phyloP scores from a whole-genome alignment of 2,888 invertebrate genomes.

The Cryptocephalus moraei region DNA sequence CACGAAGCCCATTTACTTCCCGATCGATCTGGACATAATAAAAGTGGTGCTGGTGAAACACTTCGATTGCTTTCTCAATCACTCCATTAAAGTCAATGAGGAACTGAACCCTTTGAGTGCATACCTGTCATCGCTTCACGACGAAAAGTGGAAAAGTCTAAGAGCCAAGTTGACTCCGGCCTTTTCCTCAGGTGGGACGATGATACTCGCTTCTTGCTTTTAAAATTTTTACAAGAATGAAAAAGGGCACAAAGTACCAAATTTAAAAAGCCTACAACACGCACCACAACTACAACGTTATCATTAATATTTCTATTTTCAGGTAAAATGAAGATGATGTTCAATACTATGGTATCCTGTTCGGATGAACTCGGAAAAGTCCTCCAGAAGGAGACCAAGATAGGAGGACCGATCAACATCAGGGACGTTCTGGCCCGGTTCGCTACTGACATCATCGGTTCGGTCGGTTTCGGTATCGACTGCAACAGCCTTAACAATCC shows the following conservation, averaged over 20 bases:
- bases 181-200: conserved; percentile 50
- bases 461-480: conserved; percentile 47
- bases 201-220: neutral
- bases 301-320: conserved; percentile 31
- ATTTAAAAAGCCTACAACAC: too few relatives aligned
- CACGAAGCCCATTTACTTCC: conserved; percentile 24
- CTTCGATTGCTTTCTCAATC: conserved; percentile 47
- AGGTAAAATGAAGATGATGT: conserved; percentile 57
- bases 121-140: conserved; percentile 45
- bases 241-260: too few relatives aligned
- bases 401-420: conserved; percentile 13
- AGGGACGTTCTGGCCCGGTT: conserved; percentile 43
- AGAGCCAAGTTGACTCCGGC: conserved; percentile 40
- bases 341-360: conserved; percentile 45
- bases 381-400: conserved; percentile 6
- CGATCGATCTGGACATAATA: conserved; percentile 20
- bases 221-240: too few relatives aligned
- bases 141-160: conserved; percentile 50
- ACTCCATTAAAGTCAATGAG: conserved; percentile 48
- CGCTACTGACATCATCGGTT: conserved; percentile 48
- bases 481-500: conserved; percentile 44
- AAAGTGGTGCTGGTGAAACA: conserved; percentile 46
- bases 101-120: conserved; percentile 46
- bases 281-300: too few relatives aligned
- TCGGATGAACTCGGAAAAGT: conserved; percentile 16